A percentile compares a stretch with the other conserved stretches of the same genome.
Evolutionary conservation across 1,140 invertebrate species (phyloP).

Genomic region (Zaprionus ornatus): DNA sequence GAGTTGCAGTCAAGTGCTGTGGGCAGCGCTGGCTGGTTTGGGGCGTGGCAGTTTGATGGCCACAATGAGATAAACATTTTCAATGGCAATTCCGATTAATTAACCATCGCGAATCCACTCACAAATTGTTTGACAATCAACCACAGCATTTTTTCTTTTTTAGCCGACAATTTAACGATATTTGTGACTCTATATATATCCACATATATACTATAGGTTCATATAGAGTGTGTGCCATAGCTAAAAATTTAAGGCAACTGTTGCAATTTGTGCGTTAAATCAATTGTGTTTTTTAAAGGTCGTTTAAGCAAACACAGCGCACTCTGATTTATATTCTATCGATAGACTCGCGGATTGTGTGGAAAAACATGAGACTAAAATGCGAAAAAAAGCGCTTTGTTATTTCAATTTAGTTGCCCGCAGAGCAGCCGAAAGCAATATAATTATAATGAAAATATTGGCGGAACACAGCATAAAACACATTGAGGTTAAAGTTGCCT

Average conservation of each 20-base stretch:
- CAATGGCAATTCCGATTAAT: conserved; percentile 44
- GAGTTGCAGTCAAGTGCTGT: background rate
- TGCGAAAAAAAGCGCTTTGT: background rate
- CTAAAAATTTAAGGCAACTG: background rate
- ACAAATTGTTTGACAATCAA: conserved; percentile 52
- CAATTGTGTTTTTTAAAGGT: conserved; percentile 8
- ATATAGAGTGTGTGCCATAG: background rate
- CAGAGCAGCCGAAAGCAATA: background rate
- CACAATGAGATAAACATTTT: conserved; percentile 46
- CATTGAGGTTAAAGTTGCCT: background rate
- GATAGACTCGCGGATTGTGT: background rate
- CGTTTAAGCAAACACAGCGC: background rate
- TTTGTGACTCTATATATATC: background rate
- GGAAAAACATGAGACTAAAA: background rate
- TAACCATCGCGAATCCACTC: conserved; percentile 47
- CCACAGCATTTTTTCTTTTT: conserved; percentile 12
- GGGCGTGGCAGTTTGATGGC: conserved; percentile 23
- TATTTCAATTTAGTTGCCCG: background rate
- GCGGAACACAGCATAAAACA: background rate
- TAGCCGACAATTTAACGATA: background rate
- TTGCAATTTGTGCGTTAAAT: background rate
- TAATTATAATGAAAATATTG: background rate
- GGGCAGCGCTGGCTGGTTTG: background rate
- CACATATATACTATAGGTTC: background rate
- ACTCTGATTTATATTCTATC: background rate